Conservation (phyloP, 2,888 invertebrate species). For the Coleophora deauratella region DNA sequence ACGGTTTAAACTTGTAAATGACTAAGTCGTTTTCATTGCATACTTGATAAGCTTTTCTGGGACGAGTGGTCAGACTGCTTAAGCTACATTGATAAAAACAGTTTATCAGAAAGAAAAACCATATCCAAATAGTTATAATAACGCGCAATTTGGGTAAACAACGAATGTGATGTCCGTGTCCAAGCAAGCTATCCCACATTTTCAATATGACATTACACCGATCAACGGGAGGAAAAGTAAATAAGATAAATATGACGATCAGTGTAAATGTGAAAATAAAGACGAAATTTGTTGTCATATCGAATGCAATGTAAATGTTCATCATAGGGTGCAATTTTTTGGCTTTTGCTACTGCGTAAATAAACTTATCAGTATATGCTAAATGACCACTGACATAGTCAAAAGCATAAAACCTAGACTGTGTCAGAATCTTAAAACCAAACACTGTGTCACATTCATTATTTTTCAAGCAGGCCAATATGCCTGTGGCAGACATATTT, state of each 20-base stretch:
- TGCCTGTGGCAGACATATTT: too few relatives aligned
- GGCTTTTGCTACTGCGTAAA: slow-evolving; percentile 24
- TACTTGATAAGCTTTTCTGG: slow-evolving; percentile 33
- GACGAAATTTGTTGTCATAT: too few relatives aligned
- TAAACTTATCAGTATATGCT: slow-evolving; percentile 21
- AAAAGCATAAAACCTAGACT: slow-evolving; percentile 23
- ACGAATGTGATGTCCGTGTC: slow-evolving; percentile 16
- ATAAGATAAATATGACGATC: too few relatives aligned
- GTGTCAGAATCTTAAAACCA: slow-evolving; percentile 23
- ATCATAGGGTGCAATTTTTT: slow-evolving; percentile 4
- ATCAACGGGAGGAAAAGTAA: slow-evolving; percentile 15
- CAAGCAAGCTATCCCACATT: slow-evolving; percentile 20
- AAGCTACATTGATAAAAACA: slow-evolving; percentile 24
- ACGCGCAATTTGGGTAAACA: slow-evolving; percentile 14
- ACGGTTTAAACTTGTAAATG: slow-evolving; percentile 26
- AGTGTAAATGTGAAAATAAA: too few relatives aligned
- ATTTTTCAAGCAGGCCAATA: too few relatives aligned
- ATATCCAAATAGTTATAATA: slow-evolving; percentile 32
- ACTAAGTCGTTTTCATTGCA: slow-evolving; percentile 22
- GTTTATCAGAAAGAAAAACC: slow-evolving; percentile 31
- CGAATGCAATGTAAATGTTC: too few relatives aligned
- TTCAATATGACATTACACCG: slow-evolving; percentile 15
- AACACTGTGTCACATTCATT: slow-evolving; percentile 9
- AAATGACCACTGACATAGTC: slow-evolving; percentile 21
- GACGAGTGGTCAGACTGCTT: slow-evolving; percentile 27